phyloP scores from a whole-genome alignment of 2,113 vertebrate genomes.

The Corvus hawaiiensis region DNA sequence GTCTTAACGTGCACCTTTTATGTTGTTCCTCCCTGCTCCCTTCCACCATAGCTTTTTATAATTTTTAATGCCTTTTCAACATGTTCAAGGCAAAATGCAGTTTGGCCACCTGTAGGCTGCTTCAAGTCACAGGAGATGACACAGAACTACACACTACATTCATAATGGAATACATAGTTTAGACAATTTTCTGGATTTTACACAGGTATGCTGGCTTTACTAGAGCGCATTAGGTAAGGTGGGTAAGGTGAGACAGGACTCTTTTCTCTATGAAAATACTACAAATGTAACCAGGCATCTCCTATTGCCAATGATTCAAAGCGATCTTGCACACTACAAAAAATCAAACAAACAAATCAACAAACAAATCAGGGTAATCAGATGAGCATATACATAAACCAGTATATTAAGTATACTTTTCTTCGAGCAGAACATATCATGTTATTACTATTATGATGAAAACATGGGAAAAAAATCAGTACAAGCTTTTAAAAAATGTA shows the following conservation, averaged over 20 bases:
- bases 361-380: not conserved
- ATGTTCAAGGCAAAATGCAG: not conserved
- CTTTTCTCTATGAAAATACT: not conserved
- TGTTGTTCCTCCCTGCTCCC: fast-evolving
- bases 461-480: not conserved
- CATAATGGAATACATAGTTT: not conserved
- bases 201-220: not conserved
- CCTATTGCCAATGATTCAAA: not conserved
- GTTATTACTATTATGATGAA: not conserved
- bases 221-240: not conserved
- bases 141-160: not conserved
- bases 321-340: fast-evolving
- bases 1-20: not conserved
- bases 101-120: not conserved
- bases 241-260: not conserved
- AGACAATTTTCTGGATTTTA: not conserved
- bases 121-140: not conserved
- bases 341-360: not conserved
- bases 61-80: not conserved
- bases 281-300: not conserved
- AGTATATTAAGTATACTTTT: not conserved
- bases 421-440: not conserved
- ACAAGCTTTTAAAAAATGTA: not conserved
- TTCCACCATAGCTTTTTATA: not conserved
- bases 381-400: not conserved